Conservation (phyloP, 2,113 vertebrate genomes). For the Pampusana beccarii region DNA sequence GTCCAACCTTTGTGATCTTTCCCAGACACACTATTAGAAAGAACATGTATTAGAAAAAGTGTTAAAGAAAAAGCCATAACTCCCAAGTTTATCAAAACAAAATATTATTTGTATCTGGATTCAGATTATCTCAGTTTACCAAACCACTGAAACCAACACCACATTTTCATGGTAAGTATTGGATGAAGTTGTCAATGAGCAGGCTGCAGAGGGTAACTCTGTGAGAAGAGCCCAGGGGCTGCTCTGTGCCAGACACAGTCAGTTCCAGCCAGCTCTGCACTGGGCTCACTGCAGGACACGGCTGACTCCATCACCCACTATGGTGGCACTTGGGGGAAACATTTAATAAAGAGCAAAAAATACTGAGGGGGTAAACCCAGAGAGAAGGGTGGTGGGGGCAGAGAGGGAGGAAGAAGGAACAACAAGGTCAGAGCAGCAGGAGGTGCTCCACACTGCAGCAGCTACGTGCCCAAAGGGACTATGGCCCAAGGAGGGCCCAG, state of each 20-base stretch:
- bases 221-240: neutral
- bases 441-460: neutral
- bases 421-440: neutral
- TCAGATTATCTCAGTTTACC: neutral
- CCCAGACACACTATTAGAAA: neutral
- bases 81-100: neutral
- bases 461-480: neutral
- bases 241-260: neutral
- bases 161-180: neutral
- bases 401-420: neutral
- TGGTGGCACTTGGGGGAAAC: neutral
- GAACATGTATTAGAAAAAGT: neutral
- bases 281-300: neutral
- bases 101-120: neutral
- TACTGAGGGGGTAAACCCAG: neutral
- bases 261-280: neutral
- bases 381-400: neutral
- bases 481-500: rapidly evolving
- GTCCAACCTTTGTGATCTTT: neutral
- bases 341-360: neutral
- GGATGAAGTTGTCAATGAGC: neutral
- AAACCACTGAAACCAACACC: neutral
- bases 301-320: neutral
- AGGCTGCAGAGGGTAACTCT: neutral
- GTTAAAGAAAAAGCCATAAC: rapidly evolving